A percentile compares a stretch with the other conserved stretches of the same genome.
Conservation (phyloP, 1,140 invertebrate genomes). For the Aphelinus certus region DNA sequence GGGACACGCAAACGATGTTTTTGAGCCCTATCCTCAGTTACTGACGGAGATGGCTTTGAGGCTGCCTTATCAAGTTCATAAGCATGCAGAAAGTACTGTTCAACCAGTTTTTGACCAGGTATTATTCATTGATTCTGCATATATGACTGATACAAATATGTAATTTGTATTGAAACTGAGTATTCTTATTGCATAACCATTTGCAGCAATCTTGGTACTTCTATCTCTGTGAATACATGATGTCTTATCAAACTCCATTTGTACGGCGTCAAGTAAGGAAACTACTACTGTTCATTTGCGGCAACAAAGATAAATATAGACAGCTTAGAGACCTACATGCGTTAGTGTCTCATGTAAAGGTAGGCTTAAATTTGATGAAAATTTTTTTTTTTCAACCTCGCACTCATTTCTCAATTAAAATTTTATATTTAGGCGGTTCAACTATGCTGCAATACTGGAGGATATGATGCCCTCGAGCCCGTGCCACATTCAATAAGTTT, state of each 20-base stretch:
- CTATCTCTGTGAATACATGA: conserved; percentile 95
- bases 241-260: conserved; percentile 85
- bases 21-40: conserved; percentile 91
- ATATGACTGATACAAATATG: background rate
- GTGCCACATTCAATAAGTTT: conserved; percentile 68
- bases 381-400: conserved; percentile 10
- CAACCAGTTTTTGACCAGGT: conserved; percentile 69
- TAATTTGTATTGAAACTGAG: background rate
- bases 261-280: conserved; percentile 86
- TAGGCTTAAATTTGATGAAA: conserved; percentile 51
- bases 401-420: background rate
- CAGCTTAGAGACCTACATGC: conserved; percentile 93
- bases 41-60: conserved; percentile 94
- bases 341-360: conserved; percentile 82
- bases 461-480: conserved; percentile 67
- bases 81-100: conserved; percentile 72
- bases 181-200: background rate
- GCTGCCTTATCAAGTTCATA: conserved; percentile 92
- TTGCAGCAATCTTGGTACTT: conserved; percentile 74
- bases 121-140: conserved; percentile 18
- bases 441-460: conserved; percentile 70
- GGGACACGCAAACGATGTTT: conserved; percentile 89
- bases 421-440: conserved; percentile 64
- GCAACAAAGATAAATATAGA: conserved; percentile 94
- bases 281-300: conserved; percentile 91